phyloP scores from a whole-genome alignment of 2,113 vertebrate species.

The Pithys albifrons region DNA sequence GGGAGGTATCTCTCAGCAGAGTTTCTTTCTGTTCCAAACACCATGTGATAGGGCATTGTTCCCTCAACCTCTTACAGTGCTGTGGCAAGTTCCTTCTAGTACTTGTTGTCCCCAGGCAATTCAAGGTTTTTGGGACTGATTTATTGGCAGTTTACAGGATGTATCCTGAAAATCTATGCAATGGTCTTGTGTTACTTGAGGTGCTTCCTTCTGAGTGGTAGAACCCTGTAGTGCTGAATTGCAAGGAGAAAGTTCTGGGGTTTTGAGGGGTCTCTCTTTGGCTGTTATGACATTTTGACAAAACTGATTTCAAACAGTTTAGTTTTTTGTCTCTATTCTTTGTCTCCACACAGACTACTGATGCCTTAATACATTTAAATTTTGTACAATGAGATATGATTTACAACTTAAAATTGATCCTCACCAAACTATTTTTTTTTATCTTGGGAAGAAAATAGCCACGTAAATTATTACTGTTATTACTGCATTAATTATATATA shows the following conservation, averaged over 20 bases:
- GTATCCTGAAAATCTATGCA: background rate
- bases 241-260: background rate
- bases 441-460: background rate
- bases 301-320: background rate
- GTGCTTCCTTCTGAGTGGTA: background rate
- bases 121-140: background rate
- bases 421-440: background rate
- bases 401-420: background rate
- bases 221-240: background rate
- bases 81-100: background rate
- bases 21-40: background rate
- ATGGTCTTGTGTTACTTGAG: accelerated
- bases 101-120: background rate
- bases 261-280: background rate
- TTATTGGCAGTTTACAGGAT: background rate
- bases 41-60: accelerated
- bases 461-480: background rate
- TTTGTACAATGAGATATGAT: background rate
- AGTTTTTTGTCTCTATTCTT: background rate
- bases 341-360: background rate
- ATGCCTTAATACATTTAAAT: background rate
- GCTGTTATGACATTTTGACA: background rate
- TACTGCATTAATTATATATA: background rate
- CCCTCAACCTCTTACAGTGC: background rate
- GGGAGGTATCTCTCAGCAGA: background rate